A percentile compares a stretch with the other conserved stretches of the same genome.
Evolutionary conservation across 2,797 vertebrate species (phyloP).

Genomic region (Eulemur coronatus): DNA sequence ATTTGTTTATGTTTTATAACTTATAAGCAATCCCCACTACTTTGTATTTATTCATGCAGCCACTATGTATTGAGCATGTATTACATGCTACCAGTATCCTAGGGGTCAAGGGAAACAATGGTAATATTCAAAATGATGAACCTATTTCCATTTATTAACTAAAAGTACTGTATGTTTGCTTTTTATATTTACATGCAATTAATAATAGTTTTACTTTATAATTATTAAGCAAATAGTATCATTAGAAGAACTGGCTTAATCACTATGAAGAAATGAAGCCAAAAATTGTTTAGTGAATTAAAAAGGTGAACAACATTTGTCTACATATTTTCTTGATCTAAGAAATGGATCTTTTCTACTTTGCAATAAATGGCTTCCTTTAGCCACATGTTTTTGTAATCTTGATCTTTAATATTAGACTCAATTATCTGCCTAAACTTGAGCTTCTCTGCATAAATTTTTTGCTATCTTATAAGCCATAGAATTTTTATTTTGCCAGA

Average conservation of each 20-base stretch:
- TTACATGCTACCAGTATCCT: background rate
- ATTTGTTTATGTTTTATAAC: slow-evolving; percentile 27
- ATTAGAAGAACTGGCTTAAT: background rate
- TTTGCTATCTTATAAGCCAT: background rate
- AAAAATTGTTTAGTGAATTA: background rate
- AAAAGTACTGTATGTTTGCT: background rate
- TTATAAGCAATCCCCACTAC: background rate
- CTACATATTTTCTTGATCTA: background rate
- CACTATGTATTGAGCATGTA: background rate
- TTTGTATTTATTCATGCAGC: background rate
- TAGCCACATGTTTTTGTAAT: slow-evolving; percentile 9
- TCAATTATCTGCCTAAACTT: slow-evolving; percentile 18
- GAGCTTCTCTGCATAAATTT: background rate
- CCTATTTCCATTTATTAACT: background rate
- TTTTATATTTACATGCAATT: background rate
- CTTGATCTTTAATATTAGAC: background rate
- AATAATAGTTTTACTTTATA: background rate
- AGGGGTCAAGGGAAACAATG: background rate
- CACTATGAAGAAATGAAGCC: background rate
- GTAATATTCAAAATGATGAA: slow-evolving; percentile 21
- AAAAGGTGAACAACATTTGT: slow-evolving; percentile 20
- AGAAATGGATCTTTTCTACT: slow-evolving; percentile 17
- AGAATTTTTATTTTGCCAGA: slow-evolving; percentile 24
- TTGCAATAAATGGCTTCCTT: background rate
- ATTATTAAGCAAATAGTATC: background rate